Evolutionary conservation across 2,797 vertebrate genomes (phyloP).

Genomic region (Gymnothorax javanicus): DNA sequence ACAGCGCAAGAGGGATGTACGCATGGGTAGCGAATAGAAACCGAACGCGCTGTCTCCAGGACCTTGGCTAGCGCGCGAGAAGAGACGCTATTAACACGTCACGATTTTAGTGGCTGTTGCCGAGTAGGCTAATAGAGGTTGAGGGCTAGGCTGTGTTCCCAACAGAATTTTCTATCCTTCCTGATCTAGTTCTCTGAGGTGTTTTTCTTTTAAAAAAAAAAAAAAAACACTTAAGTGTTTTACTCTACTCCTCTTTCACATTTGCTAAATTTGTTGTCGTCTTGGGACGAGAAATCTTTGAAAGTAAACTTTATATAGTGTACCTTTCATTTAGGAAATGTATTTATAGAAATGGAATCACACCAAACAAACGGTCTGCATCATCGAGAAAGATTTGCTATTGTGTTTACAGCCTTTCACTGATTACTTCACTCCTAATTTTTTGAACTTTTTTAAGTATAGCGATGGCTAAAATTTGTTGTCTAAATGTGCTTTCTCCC

Average conservation of each 20-base stretch:
- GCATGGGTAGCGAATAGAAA: constrained; percentile 79
- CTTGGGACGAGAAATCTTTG: background rate
- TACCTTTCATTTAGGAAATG: background rate
- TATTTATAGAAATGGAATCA: background rate
- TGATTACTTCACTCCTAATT: background rate
- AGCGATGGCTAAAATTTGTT: background rate
- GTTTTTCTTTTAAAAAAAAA: constrained; percentile 41
- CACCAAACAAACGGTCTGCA: background rate
- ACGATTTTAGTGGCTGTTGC: constrained; percentile 81
- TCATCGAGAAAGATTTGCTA: no score
- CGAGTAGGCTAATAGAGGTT: constrained; percentile 71
- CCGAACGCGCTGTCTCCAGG: constrained; percentile 80
- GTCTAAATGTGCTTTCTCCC: background rate
- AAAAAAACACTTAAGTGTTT: background rate
- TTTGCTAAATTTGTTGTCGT: background rate
- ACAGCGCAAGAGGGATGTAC: constrained; percentile 73
- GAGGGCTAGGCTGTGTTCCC: constrained; percentile 48
- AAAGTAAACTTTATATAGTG: background rate
- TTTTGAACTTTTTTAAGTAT: background rate
- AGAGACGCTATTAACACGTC: constrained; percentile 75
- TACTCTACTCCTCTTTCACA: background rate
- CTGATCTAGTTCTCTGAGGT: constrained; percentile 47
- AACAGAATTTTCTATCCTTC: constrained; percentile 55
- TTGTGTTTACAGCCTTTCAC: background rate
- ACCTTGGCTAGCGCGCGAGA: constrained; percentile 78